Evolutionary conservation across 2,888 invertebrate species (phyloP).

Genomic region (Seira musarum): DNA sequence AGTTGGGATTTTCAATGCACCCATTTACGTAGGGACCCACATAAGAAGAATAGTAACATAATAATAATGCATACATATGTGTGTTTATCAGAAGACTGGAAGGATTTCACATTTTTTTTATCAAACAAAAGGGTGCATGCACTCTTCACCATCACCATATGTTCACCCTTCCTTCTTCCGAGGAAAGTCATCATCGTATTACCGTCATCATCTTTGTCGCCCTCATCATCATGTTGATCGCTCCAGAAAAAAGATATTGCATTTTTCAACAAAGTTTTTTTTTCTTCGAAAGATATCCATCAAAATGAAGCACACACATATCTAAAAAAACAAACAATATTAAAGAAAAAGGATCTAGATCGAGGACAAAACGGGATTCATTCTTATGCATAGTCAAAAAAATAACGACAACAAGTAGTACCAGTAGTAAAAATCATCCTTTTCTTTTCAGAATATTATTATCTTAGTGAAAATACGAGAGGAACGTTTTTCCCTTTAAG

Average conservation of each 20-base stretch:
- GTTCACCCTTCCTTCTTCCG: neutral
- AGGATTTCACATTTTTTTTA: neutral
- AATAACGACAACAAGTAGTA: conserved; percentile 25
- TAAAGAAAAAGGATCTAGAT: neutral
- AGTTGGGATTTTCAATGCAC: neutral
- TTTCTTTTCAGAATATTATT: conserved; percentile 2
- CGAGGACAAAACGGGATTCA: conserved; percentile 1
- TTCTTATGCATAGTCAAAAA: conserved; percentile 8
- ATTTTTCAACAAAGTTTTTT: conserved; percentile 10
- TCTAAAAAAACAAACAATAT: conserved; percentile 2
- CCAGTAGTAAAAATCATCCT: conserved; percentile 3
- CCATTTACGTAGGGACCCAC: neutral
- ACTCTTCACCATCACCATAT: neutral
- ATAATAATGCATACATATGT: conserved; percentile 10
- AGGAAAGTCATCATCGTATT: conserved; percentile 31
- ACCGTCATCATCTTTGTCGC: conserved; percentile 15
- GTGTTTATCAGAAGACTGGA: neutral
- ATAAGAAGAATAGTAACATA: neutral
- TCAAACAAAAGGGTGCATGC: neutral
- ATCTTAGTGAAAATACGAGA: neutral
- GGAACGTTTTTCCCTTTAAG: neutral
- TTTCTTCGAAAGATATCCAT: too few relatives aligned
- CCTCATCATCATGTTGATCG: conserved; percentile 25
- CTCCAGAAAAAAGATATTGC: conserved; percentile 21
- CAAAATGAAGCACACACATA: too few relatives aligned